These are phyloP conservation scores for Cydia splendana DNA, from an alignment of 1,140 invertebrate species.

Conservation along the genomic window DNA sequence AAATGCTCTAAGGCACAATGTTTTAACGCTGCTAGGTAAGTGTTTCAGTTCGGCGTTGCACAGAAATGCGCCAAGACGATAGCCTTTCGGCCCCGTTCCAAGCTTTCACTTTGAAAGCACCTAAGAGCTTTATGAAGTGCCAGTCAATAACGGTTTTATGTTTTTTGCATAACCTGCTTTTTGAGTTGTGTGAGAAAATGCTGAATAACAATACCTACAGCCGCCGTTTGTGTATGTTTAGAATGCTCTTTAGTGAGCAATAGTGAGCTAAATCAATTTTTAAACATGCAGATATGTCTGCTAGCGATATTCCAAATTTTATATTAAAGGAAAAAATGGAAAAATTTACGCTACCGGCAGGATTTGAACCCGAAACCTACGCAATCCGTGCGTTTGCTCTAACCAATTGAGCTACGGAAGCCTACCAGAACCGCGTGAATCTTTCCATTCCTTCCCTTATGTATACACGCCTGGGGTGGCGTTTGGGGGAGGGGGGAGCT, in stretches of 20 bases:
- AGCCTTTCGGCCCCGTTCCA: slow-evolving; percentile 6
- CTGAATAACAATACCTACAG: background rate
- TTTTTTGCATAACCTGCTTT: slow-evolving; percentile 10
- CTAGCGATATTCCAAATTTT: no score
- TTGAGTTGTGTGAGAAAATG: background rate
- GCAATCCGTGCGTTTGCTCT: no score
- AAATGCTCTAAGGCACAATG: background rate
- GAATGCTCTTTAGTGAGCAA: background rate
- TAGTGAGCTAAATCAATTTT: no score
- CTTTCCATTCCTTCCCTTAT: no score
- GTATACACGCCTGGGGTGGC: no score
- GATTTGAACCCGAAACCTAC: no score
- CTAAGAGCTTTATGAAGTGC: slow-evolving; percentile 16
- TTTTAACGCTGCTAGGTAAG: background rate
- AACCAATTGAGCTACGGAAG: no score
- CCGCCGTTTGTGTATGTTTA: background rate
- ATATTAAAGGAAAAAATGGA: no score
- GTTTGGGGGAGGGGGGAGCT: no score
- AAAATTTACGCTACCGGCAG: no score
- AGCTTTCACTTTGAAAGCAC: slow-evolving; percentile 7
- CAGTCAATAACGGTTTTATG: background rate
- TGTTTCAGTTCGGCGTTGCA: background rate
- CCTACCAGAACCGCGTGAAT: no score
- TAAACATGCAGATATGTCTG: no score
- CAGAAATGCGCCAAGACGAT: background rate